A percentile compares a stretch with the other conserved stretches of the same genome.
Conservation (phyloP, 64 coral and sea anemone genomes). For the Montipora sp. region DNA sequence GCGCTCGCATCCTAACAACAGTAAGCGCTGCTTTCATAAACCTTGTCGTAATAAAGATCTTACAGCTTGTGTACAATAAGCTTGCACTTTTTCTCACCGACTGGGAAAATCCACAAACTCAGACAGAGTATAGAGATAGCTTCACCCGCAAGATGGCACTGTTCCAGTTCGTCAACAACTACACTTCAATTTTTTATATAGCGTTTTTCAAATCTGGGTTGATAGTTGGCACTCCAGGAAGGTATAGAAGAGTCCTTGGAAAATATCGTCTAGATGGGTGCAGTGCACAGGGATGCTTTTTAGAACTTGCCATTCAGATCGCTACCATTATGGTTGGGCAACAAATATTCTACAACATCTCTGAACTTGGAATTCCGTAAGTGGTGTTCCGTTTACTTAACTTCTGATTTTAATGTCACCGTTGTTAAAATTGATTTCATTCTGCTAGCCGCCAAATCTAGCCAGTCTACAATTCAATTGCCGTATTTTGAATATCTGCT, state of each 20-base stretch:
- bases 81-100: constrained; percentile 72
- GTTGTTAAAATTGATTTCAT: not conserved
- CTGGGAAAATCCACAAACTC: constrained; percentile 83
- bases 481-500: too few species aligned
- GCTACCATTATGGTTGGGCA: constrained; percentile 82
- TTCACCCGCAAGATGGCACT: constrained; percentile 77
- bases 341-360: constrained; percentile 77
- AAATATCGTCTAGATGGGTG: constrained; percentile 72
- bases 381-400: not conserved
- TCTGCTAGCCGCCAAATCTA: too few species aligned
- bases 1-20: constrained; percentile 68
- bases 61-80: constrained; percentile 73
- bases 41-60: constrained; percentile 68
- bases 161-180: constrained; percentile 84
- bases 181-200: constrained; percentile 83
- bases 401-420: not conserved
- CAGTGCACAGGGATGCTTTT: constrained; percentile 62
- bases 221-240: constrained; percentile 71
- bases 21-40: constrained; percentile 71
- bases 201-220: constrained; percentile 76
- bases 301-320: constrained; percentile 77
- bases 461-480: too few species aligned
- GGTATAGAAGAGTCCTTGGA: constrained; percentile 49
- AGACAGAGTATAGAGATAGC: constrained; percentile 69
- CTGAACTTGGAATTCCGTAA: constrained; percentile 77